A percentile compares a stretch with the other conserved stretches of the same genome.
phyloP scores from a whole-genome alignment of 2,797 vertebrate genomes.

The Enoplosus armatus region DNA sequence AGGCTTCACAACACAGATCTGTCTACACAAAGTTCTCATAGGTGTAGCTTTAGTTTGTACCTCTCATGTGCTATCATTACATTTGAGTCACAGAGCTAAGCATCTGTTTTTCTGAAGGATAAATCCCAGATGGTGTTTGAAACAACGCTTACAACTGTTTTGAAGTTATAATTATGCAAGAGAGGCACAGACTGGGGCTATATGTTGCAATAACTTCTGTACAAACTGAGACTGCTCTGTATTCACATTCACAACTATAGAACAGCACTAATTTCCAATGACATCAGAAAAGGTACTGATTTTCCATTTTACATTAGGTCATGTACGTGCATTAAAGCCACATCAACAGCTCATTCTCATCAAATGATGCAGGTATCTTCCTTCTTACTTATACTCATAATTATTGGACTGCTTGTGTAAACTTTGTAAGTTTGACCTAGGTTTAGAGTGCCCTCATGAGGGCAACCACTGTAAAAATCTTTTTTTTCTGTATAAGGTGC shows the following conservation, averaged over 20 bases:
- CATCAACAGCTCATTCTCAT: slow-evolving; percentile 39
- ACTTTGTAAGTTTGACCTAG: slow-evolving; percentile 6
- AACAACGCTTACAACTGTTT: neutral
- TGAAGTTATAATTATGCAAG: neutral
- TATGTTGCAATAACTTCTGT: slow-evolving; percentile 25
- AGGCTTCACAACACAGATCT: neutral
- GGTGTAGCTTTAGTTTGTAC: slow-evolving; percentile 7
- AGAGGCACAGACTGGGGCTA: neutral
- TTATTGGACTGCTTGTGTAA: slow-evolving; percentile 33
- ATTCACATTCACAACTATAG: slow-evolving; percentile 20
- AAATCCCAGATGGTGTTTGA: neutral
- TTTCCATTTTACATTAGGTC: slow-evolving; percentile 20
- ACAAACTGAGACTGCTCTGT: slow-evolving; percentile 38
- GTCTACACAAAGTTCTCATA: slow-evolving; percentile 4
- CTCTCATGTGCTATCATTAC: neutral
- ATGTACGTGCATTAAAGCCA: slow-evolving; percentile 52
- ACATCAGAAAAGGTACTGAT: slow-evolving; percentile 30
- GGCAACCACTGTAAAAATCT: slow-evolving; percentile 14
- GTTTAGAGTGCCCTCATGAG: slow-evolving; percentile 58
- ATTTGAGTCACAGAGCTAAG: neutral
- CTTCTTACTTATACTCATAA: slow-evolving; percentile 58
- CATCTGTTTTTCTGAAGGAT: neutral
- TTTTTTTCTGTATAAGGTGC: neutral
- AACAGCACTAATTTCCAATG: slow-evolving; percentile 46
- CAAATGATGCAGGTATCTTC: slow-evolving; percentile 45